Base-by-base conservation (phyloP, 1,140 invertebrate genomes). In the Pogonomyrmex barbatus region DNA sequence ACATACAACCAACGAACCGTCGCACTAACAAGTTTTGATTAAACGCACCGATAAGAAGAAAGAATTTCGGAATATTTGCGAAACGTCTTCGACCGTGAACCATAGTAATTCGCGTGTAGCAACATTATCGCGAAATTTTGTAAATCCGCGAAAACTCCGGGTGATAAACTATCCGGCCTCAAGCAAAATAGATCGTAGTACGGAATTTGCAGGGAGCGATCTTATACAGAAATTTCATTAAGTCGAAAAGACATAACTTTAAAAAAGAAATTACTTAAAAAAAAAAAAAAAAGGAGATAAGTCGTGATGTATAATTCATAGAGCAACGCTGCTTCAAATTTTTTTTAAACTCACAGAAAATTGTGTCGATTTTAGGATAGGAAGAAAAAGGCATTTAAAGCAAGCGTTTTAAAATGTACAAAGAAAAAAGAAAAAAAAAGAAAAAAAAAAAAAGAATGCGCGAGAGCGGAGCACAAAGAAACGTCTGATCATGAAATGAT, bases 21-120 rank as follows among this genome's bases (percentile, higher is more conserved):
- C 54, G 68, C 54, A 9, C 65, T 71, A 71, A 62, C 79, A 73
- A 83, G 68, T 83, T 75, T 50, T 60, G 54, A 83, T 83, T 83
- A 83, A 36, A 54, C 45, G 39, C 24, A n/a, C 42, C 52, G 68
- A 83, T 75, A 83, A 75, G n/a, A 30, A 10, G n/a, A 60, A 73
- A 60, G n/a, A 75, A 83, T 75, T 83, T 83, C 36, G 42, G 68
- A 73, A 83, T 75, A 83, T 83, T 73, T 83, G 50, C 45, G 68
- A 83, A 39, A 60, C 36, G 6, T 30, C 54, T 60, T 39, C n/a
- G 30, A 47, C n/a, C 42, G 62, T 42, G 12, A 75, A 71, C 67
- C 79, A 71, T 82, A 39, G 60, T 50, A 50, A 83, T 58, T 83
- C 54, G 50, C 33, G 0, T 14, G 17, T 10, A 62, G 30, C 42